Conservation (phyloP, 2,113 vertebrate genomes). For the Antechinus stuartii region DNA sequence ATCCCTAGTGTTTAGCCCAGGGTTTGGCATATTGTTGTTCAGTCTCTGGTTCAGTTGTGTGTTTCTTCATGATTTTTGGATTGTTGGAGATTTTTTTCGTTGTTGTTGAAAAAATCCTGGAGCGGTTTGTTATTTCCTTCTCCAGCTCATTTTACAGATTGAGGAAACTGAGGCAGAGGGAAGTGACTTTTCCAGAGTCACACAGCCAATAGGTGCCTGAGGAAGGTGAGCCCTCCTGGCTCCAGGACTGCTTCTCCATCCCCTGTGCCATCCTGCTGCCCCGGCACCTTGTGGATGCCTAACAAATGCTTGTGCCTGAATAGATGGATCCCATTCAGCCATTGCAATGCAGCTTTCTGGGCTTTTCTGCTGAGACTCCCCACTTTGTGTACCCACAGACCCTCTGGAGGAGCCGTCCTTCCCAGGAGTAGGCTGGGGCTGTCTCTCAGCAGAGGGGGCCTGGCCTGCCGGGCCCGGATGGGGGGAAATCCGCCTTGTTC, state of each 20-base stretch:
- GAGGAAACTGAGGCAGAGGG: too few species aligned
- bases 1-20: background rate
- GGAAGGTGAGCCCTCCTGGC: too few species aligned
- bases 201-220: too few species aligned
- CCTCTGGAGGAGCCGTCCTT: background rate
- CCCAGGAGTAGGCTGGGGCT: background rate
- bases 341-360: background rate
- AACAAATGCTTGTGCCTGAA: background rate
- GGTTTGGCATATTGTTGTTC: background rate
- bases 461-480: background rate
- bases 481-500: background rate
- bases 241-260: too few species aligned
- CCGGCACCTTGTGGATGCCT: background rate
- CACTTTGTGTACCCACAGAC: background rate
- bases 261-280: too few species aligned
- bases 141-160: too few species aligned
- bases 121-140: too few species aligned
- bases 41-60: background rate
- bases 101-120: too few species aligned
- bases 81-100: too few species aligned
- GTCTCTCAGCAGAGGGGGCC: background rate
- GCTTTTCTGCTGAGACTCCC: background rate
- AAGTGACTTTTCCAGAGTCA: too few species aligned
- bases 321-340: background rate
- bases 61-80: too few species aligned